These are phyloP conservation scores for Tachina lurida DNA, from an alignment of 2,888 invertebrate species.

Conservation along the genomic window DNA sequence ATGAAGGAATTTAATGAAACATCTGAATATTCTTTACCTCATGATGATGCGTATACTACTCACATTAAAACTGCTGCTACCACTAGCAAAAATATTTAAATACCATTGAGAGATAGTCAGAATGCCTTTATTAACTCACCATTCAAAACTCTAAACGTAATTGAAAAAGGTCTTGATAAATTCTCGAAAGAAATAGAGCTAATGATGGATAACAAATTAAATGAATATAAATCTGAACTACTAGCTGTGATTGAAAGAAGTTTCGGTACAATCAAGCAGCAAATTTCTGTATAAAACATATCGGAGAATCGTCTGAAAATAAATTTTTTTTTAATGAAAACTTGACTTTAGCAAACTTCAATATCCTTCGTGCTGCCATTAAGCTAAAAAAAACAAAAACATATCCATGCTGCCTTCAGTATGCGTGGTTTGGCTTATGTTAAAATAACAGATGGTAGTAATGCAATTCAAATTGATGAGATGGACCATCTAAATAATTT, in stretches of 20 bases:
- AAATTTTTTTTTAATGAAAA: neutral
- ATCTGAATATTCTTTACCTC: too few species aligned
- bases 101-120: too few species aligned
- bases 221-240: neutral
- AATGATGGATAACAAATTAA: neutral
- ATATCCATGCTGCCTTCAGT: neutral
- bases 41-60: too few species aligned
- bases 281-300: neutral
- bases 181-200: conserved; percentile 6
- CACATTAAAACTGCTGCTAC: too few species aligned
- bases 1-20: too few species aligned
- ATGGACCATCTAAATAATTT: neutral
- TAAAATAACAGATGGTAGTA: neutral
- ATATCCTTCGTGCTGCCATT: too few species aligned
- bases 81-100: too few species aligned
- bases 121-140: neutral
- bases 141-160: neutral
- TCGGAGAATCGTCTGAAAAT: too few species aligned
- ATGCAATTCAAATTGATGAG: neutral
- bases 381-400: neutral
- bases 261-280: neutral
- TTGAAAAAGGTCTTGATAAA: neutral
- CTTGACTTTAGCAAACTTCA: too few species aligned
- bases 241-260: neutral
- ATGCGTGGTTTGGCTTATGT: neutral